Percentiles rank a stretch among this genome's conserved stretches.
Conservation (phyloP, 2,113 vertebrate genomes). For the Cyanocitta stelleri region DNA sequence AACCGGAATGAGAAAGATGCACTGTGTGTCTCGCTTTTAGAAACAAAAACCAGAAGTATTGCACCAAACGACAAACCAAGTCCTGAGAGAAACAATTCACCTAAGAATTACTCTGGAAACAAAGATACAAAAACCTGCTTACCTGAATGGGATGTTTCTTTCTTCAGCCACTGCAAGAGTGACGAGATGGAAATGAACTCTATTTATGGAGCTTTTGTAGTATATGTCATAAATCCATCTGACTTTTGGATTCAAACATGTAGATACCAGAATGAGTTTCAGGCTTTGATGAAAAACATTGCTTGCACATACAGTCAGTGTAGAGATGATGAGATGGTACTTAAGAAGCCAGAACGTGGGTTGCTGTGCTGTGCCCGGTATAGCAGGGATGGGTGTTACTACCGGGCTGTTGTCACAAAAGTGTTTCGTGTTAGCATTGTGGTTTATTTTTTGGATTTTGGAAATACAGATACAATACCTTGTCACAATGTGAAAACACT, state of each 20-base stretch:
- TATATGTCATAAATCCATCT: conserved; percentile 78
- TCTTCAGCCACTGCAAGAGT: conserved; percentile 28
- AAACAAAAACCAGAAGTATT: background rate
- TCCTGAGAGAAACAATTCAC: background rate
- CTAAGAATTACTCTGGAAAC: background rate
- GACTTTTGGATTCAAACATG: conserved; percentile 83
- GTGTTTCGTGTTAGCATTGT: conserved; percentile 62
- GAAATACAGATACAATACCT: conserved; percentile 84
- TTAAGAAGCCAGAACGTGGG: conserved; percentile 79
- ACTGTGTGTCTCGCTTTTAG: background rate
- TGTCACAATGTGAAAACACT: conserved; percentile 78
- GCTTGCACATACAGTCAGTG: conserved; percentile 62
- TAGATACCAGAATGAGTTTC: conserved; percentile 76
- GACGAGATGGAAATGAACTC: conserved; percentile 68
- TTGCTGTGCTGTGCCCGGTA: conserved; percentile 85
- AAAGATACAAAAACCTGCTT: background rate
- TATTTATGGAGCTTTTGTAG: conserved; percentile 75
- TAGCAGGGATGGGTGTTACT: conserved; percentile 80
- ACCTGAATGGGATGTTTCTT: background rate
- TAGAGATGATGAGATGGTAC: conserved; percentile 74
- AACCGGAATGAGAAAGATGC: background rate
- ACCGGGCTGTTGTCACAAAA: conserved; percentile 79
- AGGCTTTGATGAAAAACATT: conserved; percentile 78
- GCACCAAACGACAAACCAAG: background rate
- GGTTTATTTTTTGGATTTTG: conserved; percentile 89